Evolutionary conservation across 2,888 invertebrate genomes (phyloP).

Genomic region (Villa cingulata): DNA sequence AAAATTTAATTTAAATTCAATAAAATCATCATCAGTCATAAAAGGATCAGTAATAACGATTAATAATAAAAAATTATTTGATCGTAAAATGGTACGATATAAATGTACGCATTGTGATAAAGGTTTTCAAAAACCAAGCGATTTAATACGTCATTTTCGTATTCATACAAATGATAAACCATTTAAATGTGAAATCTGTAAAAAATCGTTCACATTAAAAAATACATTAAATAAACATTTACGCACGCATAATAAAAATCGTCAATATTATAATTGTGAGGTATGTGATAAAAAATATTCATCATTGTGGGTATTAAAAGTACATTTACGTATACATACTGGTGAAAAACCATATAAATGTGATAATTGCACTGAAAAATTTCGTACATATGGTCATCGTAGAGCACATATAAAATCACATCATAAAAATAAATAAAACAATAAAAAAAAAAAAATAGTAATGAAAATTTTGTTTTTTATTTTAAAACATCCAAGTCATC

Average conservation of each 20-base stretch:
- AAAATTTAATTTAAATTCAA: too few species aligned
- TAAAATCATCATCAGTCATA: too few species aligned
- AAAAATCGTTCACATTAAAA: conserved; percentile 16
- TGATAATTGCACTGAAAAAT: conserved; percentile 18
- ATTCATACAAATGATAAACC: conserved; percentile 21
- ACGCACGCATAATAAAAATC: conserved; percentile 15
- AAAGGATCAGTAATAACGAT: too few species aligned
- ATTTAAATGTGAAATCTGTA: conserved; percentile 16
- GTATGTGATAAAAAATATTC: conserved; percentile 22
- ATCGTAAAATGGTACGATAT: background rate
- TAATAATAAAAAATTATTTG: background rate
- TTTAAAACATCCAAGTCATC: too few species aligned
- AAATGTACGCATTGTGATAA: conserved; percentile 6
- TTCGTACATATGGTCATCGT: conserved; percentile 27
- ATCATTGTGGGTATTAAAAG: conserved; percentile 19
- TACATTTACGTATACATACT: conserved; percentile 27
- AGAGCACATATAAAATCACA: conserved; percentile 19
- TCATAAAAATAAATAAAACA: conserved; percentile 1
- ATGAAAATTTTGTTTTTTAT: too few species aligned
- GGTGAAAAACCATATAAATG: conserved; percentile 25
- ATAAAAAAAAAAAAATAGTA: background rate
- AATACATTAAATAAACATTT: conserved; percentile 18
- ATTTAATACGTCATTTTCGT: conserved; percentile 21
- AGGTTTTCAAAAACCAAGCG: conserved; percentile 17
- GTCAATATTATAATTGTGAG: conserved; percentile 17